A percentile compares a stretch with the other conserved stretches of the same genome.
phyloP scores from a whole-genome alignment of 1,140 invertebrate species.

The Heliconius eleuchia region DNA sequence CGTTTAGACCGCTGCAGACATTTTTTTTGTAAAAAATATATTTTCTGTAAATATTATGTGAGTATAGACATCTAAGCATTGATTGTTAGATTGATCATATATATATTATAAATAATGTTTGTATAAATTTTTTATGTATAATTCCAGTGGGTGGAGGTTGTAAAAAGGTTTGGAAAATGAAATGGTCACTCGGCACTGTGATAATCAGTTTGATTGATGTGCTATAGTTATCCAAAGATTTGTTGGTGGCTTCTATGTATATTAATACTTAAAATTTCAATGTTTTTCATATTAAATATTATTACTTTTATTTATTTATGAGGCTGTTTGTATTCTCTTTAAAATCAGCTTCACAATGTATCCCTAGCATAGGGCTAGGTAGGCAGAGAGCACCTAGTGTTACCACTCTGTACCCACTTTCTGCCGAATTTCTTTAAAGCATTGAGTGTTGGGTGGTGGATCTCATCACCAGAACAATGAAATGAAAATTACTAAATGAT shows the following conservation, averaged over 20 bases:
- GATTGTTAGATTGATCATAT: neutral
- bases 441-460: too few relatives aligned
- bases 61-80: neutral
- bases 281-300: too few relatives aligned
- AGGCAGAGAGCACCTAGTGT: too few relatives aligned
- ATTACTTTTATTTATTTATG: too few relatives aligned
- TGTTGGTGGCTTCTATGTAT: slow-evolving; percentile 43
- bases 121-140: neutral
- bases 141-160: neutral
- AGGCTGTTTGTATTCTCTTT: too few relatives aligned
- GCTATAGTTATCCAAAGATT: slow-evolving; percentile 4
- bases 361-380: too few relatives aligned
- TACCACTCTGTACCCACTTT: too few relatives aligned
- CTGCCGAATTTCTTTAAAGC: too few relatives aligned
- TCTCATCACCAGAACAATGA: too few relatives aligned
- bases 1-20: neutral
- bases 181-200: slow-evolving; percentile 42
- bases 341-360: too few relatives aligned
- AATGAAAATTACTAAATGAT: too few relatives aligned
- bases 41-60: neutral
- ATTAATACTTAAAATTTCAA: neutral
- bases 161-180: neutral
- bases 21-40: neutral
- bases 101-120: neutral
- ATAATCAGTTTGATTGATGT: slow-evolving; percentile 47